phyloP scores from a whole-genome alignment of 2,888 invertebrate species.

The Drosophila sordidula region DNA sequence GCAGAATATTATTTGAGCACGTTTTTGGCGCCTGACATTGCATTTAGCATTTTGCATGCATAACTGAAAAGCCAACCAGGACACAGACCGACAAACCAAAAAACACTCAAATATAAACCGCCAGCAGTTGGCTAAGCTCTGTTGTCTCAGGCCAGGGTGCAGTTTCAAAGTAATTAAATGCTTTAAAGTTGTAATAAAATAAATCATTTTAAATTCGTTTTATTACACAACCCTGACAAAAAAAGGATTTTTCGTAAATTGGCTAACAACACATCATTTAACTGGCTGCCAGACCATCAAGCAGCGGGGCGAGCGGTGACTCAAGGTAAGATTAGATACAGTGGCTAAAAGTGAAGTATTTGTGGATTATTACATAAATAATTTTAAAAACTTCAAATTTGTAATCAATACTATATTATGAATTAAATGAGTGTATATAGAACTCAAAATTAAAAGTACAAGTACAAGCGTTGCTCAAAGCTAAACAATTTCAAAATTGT shows the following conservation, averaged over 20 bases:
- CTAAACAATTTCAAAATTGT: no score
- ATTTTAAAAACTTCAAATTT: no score
- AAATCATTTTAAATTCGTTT: constrained; percentile 44
- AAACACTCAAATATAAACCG: constrained; percentile 31
- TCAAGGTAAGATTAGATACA: constrained; percentile 37
- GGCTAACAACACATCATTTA: constrained; percentile 71
- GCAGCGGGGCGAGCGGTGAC: neutral
- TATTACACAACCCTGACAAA: constrained; percentile 9
- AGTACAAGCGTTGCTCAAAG: no score
- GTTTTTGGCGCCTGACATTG: constrained; percentile 66
- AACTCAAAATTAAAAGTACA: no score
- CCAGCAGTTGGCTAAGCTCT: constrained; percentile 19
- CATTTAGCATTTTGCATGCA: constrained; percentile 67
- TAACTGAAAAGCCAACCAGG: constrained; percentile 39
- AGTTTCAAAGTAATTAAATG: constrained; percentile 62
- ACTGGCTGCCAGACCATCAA: constrained; percentile 20
- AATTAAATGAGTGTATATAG: no score
- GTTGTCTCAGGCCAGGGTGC: neutral
- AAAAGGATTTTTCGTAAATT: constrained; percentile 50
- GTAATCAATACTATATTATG: no score
- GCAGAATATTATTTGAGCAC: constrained; percentile 74
- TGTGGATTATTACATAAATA: constrained; percentile 7
- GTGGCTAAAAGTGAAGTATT: constrained; percentile 46
- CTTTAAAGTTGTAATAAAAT: constrained; percentile 33
- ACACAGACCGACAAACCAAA: constrained; percentile 3